These are phyloP conservation scores for Campylorhamphus procurvoides DNA, from an alignment of 2,113 vertebrate genomes.

Conservation along the genomic window DNA sequence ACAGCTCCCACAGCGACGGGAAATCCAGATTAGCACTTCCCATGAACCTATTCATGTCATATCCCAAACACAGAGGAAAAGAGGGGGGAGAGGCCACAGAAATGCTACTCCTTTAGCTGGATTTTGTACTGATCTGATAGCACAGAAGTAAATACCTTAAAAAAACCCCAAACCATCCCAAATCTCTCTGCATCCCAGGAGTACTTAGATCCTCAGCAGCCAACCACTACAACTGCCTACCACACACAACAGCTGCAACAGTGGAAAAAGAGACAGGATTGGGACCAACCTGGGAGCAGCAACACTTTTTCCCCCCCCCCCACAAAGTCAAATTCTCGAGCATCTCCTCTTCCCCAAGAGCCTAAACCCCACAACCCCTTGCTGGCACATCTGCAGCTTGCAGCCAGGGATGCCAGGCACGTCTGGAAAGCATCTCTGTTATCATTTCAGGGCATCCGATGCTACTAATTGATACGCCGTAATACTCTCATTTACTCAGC, in stretches of 20 bases:
- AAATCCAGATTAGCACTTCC: background rate
- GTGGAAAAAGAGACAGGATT: rapidly evolving
- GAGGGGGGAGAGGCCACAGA: background rate
- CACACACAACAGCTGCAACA: background rate
- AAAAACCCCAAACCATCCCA: background rate
- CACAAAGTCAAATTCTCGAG: rapidly evolving
- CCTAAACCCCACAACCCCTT: background rate
- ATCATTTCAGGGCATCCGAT: constrained; percentile 31
- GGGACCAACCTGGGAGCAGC: background rate
- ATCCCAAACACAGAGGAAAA: rapidly evolving
- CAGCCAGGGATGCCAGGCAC: background rate
- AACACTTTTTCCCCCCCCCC: background rate
- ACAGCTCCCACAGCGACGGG: background rate
- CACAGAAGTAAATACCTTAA: background rate
- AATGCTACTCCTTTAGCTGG: background rate
- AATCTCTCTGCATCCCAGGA: background rate
- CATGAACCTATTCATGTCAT: background rate
- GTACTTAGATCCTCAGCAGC: background rate
- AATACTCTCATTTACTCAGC: constrained; percentile 54
- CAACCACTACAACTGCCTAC: background rate
- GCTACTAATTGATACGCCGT: constrained; percentile 47
- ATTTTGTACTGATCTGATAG: background rate
- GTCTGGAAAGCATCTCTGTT: background rate
- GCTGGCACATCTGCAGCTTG: background rate
- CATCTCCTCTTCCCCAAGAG: background rate